Percentiles rank a stretch among this genome's conserved stretches.
These are phyloP conservation scores for Ecliptopera silaceata DNA, from an alignment of 2,888 invertebrate species.

Conservation along the genomic window DNA sequence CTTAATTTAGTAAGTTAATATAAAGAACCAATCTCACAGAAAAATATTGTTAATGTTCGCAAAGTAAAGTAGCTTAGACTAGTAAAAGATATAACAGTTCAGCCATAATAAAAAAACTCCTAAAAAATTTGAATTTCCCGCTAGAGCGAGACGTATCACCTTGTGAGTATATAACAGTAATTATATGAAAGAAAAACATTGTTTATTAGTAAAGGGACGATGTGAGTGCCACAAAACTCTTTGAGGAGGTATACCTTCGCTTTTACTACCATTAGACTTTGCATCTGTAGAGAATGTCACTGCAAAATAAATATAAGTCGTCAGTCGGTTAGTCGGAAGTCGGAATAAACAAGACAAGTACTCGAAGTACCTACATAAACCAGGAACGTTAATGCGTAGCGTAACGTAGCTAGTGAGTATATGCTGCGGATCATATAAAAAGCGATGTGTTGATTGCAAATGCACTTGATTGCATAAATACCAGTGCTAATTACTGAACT, in stretches of 20 bases:
- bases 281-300: constrained; percentile 76
- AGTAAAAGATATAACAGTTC: too few relatives aligned
- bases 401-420: not conserved
- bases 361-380: constrained; percentile 1
- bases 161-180: not conserved
- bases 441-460: not conserved
- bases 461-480: constrained; percentile 1
- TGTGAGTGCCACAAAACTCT: constrained; percentile 33
- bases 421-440: not conserved
- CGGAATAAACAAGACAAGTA: constrained; percentile 20
- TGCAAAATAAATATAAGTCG: constrained; percentile 61
- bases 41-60: too few relatives aligned
- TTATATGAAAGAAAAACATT: not conserved
- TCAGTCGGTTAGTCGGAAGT: constrained; percentile 43
- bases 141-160: too few relatives aligned
- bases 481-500: constrained; percentile 2
- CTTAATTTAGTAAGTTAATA: too few relatives aligned
- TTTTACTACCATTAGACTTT: constrained; percentile 60
- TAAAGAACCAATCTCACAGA: too few relatives aligned
- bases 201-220: constrained; percentile 1
- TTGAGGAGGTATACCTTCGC: constrained; percentile 56
- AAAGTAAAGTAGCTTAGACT: too few relatives aligned
- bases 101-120: too few relatives aligned
- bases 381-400: too few relatives aligned
- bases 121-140: too few relatives aligned